Evolutionary conservation across 1,140 invertebrate species (phyloP).

Genomic region (Dryas iulia): DNA sequence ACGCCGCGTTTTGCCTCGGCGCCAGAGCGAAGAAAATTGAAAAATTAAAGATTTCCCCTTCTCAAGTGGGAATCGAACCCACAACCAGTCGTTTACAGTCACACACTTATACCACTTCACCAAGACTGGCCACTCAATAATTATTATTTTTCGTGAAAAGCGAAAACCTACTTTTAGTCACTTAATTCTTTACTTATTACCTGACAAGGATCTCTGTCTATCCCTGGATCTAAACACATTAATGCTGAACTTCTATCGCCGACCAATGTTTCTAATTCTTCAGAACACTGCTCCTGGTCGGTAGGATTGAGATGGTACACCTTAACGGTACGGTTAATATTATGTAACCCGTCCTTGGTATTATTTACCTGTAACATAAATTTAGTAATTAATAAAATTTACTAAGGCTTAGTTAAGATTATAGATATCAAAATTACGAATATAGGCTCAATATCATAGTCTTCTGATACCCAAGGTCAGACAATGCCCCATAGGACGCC

Average conservation of each 20-base stretch:
- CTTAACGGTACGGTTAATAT: slow-evolving; percentile 33
- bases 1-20: too few relatives aligned
- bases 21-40: too few relatives aligned
- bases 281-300: slow-evolving; percentile 40
- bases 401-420: too few relatives aligned
- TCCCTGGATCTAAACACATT: slow-evolving; percentile 50
- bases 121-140: too few relatives aligned
- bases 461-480: slow-evolving; percentile 51
- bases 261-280: slow-evolving; percentile 32
- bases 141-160: too few relatives aligned
- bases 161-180: too few relatives aligned
- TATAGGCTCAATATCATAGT: slow-evolving; percentile 40
- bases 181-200: slow-evolving; percentile 29
- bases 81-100: too few relatives aligned
- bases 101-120: too few relatives aligned
- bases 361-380: not conserved
- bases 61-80: too few relatives aligned
- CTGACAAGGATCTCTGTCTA: slow-evolving; percentile 46
- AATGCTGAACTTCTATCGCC: slow-evolving; percentile 39
- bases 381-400: too few relatives aligned
- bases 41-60: too few relatives aligned
- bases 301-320: slow-evolving; percentile 49
- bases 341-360: not conserved
- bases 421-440: slow-evolving; percentile 49
- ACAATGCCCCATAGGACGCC: slow-evolving; percentile 56